phyloP scores from a whole-genome alignment of 2,797 vertebrate species.

The Typhlichthys subterraneus region DNA sequence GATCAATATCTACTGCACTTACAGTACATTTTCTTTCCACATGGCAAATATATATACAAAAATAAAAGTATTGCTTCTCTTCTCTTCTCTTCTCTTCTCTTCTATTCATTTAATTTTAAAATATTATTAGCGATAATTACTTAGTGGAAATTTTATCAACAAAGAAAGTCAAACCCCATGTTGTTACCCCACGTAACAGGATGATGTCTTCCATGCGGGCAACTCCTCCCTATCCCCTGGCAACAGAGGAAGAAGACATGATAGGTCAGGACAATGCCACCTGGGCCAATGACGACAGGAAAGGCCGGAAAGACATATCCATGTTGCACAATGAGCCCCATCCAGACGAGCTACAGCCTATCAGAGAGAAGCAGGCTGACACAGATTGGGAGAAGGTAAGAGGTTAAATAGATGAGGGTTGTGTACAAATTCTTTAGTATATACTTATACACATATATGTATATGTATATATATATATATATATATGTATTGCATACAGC shows the following conservation, averaged over 20 bases:
- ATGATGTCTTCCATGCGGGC: constrained; percentile 96
- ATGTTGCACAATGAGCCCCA: constrained; percentile 81
- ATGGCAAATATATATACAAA: not conserved
- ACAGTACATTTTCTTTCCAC: not conserved
- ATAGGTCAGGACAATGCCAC: constrained; percentile 82
- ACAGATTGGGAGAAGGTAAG: constrained; percentile 93
- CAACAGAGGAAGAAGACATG: constrained; percentile 85
- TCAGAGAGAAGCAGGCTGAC: constrained; percentile 83
- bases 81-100: not conserved
- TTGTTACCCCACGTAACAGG: constrained; percentile 72
- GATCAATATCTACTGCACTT: not conserved
- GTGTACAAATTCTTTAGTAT: too few relatives aligned
- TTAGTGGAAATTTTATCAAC: not conserved
- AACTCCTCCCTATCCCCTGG: constrained; percentile 88
- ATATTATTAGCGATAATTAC: not conserved
- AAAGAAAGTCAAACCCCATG: not conserved
- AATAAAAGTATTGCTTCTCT: not conserved
- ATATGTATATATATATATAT: constrained; percentile 38
- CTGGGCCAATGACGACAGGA: constrained; percentile 83
- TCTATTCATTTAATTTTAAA: not conserved
- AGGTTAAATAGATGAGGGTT: constrained; percentile 22
- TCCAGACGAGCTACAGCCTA: constrained; percentile 81
- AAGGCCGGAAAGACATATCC: constrained; percentile 76
- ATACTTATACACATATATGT: too few relatives aligned
- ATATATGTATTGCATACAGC: constrained; percentile 48